Conservation (phyloP, 2,888 invertebrate species). For the Tricholauxania praeusta region DNA sequence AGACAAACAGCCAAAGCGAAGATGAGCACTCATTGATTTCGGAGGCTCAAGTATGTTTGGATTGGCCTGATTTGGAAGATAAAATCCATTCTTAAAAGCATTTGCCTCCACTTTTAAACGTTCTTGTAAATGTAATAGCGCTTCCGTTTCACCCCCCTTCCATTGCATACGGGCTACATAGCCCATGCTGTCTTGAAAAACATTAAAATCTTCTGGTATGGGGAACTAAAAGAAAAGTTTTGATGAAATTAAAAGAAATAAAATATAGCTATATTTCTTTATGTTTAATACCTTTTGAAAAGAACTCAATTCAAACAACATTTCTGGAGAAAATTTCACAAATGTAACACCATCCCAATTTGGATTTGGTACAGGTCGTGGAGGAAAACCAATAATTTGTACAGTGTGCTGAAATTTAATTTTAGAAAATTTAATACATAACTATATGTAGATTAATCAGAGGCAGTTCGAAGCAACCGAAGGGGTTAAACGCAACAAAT, state of each 20-base stretch:
- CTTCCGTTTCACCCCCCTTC: constrained; percentile 77
- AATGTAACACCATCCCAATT: constrained; percentile 69
- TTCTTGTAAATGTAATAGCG: constrained; percentile 71
- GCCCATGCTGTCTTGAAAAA: constrained; percentile 68
- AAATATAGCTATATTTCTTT: background rate
- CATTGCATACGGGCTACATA: constrained; percentile 69
- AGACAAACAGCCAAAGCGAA: constrained; percentile 79
- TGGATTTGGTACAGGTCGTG: constrained; percentile 70
- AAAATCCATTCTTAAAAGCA: constrained; percentile 71
- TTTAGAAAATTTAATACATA: constrained; percentile 1
- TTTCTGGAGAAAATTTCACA: constrained; percentile 67
- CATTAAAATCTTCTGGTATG: constrained; percentile 72
- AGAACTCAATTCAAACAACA: constrained; percentile 69
- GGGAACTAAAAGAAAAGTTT: constrained; percentile 65
- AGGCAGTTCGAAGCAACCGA: too few relatives aligned
- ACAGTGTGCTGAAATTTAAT: constrained; percentile 72
- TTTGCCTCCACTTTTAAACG: constrained; percentile 72
- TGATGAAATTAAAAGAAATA: background rate
- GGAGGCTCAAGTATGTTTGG: constrained; percentile 78
- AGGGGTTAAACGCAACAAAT: too few relatives aligned
- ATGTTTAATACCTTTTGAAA: constrained; percentile 67
- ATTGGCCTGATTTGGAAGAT: constrained; percentile 77
- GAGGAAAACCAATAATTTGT: constrained; percentile 73
- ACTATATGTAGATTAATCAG: too few relatives aligned
- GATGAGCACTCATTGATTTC: constrained; percentile 77